Percentiles rank a stretch among this genome's conserved stretches.
Conservation (phyloP, 2,113 vertebrate genomes). For the Nibea albiflora region DNA sequence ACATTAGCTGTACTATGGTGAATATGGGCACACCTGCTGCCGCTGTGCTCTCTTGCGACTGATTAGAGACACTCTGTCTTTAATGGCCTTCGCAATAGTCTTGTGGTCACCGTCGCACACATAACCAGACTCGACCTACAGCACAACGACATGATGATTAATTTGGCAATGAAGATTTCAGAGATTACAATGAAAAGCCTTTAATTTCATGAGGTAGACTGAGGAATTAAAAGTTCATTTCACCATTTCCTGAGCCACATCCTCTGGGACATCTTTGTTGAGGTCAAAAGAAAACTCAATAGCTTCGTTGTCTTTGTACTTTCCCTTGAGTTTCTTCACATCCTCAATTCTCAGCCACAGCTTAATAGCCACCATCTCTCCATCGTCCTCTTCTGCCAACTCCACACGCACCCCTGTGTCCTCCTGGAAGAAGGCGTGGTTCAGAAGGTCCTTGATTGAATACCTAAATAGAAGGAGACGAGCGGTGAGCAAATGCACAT, state of each 20-base stretch:
- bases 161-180: background rate
- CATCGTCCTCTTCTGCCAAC: constrained; percentile 97
- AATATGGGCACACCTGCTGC: constrained; percentile 83
- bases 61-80: constrained; percentile 96
- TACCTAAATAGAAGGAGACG: constrained; percentile 83
- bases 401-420: constrained; percentile 98
- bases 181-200: background rate
- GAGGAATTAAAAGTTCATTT: constrained; percentile 42
- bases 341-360: constrained; percentile 98
- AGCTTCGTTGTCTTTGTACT: constrained; percentile 99
- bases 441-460: constrained; percentile 98
- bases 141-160: constrained; percentile 1
- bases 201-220: background rate
- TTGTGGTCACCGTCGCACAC: constrained; percentile 98
- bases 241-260: constrained; percentile 99
- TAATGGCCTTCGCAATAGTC: constrained; percentile 98
- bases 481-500: constrained; percentile 16
- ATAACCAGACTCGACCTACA: constrained; percentile 96
- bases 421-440: constrained; percentile 99
- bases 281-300: constrained; percentile 99
- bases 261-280: constrained; percentile 95
- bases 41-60: constrained; percentile 94
- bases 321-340: constrained; percentile 97
- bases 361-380: constrained; percentile 96
- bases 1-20: background rate